Evolutionary conservation across 2,888 invertebrate genomes (phyloP).

Genomic region (Saturnia pavonia): DNA sequence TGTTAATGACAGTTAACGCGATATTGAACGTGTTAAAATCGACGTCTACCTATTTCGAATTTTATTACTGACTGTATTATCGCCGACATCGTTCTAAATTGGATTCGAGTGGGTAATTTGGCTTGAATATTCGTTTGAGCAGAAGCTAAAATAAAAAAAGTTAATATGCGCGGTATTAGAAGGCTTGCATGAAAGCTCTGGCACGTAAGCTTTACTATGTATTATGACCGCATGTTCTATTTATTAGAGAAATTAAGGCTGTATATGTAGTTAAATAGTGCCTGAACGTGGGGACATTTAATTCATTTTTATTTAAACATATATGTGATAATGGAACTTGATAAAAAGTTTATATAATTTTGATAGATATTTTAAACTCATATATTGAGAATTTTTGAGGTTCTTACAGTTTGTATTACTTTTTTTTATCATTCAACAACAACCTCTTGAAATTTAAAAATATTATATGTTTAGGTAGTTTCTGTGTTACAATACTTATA

Average conservation of each 20-base stretch:
- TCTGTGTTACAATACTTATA: too few species aligned
- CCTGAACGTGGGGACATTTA: neutral
- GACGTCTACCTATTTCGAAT: constrained; percentile 55
- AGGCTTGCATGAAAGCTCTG: constrained; percentile 39
- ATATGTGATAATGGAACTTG: neutral
- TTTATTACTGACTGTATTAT: constrained; percentile 56
- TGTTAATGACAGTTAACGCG: constrained; percentile 72
- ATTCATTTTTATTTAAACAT: neutral
- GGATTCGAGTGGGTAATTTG: constrained; percentile 50
- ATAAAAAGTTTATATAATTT: neutral
- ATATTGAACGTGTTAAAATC: constrained; percentile 70
- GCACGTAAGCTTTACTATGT: constrained; percentile 38
- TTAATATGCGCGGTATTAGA: constrained; percentile 45
- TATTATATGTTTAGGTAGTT: too few species aligned
- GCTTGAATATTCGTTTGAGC: constrained; percentile 48
- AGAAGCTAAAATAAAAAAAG: constrained; percentile 46
- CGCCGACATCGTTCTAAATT: constrained; percentile 53
- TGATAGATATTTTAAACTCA: neutral
- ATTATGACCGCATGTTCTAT: constrained; percentile 28
- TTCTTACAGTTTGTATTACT: neutral
- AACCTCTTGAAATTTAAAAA: too few species aligned
- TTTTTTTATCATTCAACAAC: too few species aligned
- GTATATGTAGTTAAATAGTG: neutral
- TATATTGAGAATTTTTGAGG: neutral
- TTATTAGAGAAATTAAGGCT: neutral